A percentile compares a stretch with the other conserved stretches of the same genome.
Evolutionary conservation across 2,113 vertebrate species (phyloP).

Genomic region (Notothenia coriiceps): DNA sequence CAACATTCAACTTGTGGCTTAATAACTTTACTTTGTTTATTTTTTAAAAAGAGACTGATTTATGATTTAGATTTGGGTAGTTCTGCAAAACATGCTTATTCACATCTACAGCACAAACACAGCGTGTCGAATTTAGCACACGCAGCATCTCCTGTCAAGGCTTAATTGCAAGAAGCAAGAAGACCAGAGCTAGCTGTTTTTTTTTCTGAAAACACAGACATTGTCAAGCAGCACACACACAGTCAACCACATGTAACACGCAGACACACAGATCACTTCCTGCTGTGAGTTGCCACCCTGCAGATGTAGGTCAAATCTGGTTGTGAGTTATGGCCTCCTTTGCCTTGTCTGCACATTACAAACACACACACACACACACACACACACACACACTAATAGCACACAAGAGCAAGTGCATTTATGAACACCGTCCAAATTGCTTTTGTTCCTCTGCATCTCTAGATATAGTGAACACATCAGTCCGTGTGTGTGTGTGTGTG

Average conservation of each 20-base stretch:
- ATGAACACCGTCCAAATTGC: slow-evolving; percentile 20
- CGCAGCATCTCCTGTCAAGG: slow-evolving; percentile 19
- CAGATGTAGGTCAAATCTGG: slow-evolving; percentile 33
- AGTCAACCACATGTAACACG: background rate
- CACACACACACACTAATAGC: background rate
- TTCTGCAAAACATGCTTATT: too few species aligned
- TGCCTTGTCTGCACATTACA: slow-evolving; percentile 11
- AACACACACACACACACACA: background rate
- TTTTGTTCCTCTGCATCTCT: slow-evolving; percentile 31
- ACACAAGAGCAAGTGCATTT: background rate
- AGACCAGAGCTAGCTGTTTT: background rate
- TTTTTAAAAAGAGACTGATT: too few species aligned
- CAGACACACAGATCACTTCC: background rate
- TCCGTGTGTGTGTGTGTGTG: slow-evolving; percentile 10
- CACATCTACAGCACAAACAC: background rate
- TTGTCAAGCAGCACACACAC: background rate
- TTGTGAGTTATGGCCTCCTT: slow-evolving; percentile 47
- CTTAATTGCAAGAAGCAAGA: background rate
- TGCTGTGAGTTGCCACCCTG: slow-evolving; percentile 45
- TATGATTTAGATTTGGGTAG: too few species aligned
- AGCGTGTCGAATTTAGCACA: slow-evolving; percentile 13
- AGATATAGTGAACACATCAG: slow-evolving; percentile 41
- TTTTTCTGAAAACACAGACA: background rate
- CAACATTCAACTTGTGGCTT: too few species aligned
- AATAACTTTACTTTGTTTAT: background rate